phyloP scores from a whole-genome alignment of 2,888 invertebrate species.

The Metopia argyrocephala region DNA sequence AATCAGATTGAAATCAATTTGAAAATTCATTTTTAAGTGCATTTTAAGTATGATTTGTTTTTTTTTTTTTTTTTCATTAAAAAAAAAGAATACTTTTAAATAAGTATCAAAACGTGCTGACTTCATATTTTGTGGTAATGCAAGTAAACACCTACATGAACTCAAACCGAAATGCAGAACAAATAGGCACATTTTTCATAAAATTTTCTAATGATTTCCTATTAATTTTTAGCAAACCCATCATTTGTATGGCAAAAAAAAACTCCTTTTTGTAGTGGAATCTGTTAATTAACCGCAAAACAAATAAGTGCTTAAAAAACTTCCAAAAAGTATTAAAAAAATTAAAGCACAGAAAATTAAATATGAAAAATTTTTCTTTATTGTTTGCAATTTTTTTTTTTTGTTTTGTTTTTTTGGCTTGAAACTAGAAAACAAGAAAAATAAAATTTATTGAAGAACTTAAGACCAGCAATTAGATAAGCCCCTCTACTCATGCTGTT shows the following conservation, averaged over 20 bases:
- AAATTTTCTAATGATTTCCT: too few species aligned
- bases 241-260: slow-evolving; percentile 25
- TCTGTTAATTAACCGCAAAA: slow-evolving; percentile 61
- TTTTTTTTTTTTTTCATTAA: background rate
- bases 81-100: slow-evolving; percentile 55
- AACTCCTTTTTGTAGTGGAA: slow-evolving; percentile 6
- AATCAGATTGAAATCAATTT: slow-evolving; percentile 23
- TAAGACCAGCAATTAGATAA: too few species aligned
- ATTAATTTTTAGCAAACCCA: too few species aligned
- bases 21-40: slow-evolving; percentile 50
- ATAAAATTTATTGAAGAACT: too few species aligned
- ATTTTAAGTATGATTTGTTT: slow-evolving; percentile 48
- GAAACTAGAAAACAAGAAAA: too few species aligned
- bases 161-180: background rate
- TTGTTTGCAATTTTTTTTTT: slow-evolving; percentile 8
- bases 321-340: too few species aligned
- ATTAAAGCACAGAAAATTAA: too few species aligned
- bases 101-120: slow-evolving; percentile 65
- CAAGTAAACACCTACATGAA: background rate
- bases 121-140: slow-evolving; percentile 60
- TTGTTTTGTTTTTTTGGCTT: too few species aligned
- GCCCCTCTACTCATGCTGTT: too few species aligned
- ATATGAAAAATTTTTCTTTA: too few species aligned
- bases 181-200: slow-evolving; percentile 21
- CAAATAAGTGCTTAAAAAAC: slow-evolving; percentile 39